These are phyloP conservation scores for Eremophila alpestris DNA, from an alignment of 2,797 vertebrate species.

Conservation along the genomic window DNA sequence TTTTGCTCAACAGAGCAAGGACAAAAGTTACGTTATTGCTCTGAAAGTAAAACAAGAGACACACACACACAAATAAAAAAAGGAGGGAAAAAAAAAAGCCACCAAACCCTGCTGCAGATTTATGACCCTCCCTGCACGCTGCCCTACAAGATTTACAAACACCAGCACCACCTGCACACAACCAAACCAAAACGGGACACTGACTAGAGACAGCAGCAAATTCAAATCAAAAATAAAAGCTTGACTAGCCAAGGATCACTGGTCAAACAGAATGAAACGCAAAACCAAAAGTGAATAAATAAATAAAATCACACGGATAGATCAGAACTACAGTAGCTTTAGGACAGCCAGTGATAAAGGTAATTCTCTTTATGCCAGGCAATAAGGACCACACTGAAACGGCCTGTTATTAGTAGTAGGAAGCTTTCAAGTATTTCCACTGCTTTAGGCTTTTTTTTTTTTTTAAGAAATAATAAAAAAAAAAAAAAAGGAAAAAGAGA, in stretches of 20 bases:
- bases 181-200: neutral
- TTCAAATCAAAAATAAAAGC: neutral
- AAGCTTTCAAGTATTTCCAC: slow-evolving; percentile 17
- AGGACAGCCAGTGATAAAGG: neutral
- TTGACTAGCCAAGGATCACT: neutral
- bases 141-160: neutral
- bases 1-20: neutral
- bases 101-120: neutral
- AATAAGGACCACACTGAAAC: neutral
- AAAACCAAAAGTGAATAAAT: neutral
- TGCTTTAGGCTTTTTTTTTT: neutral
- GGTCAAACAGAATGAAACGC: neutral
- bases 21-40: neutral
- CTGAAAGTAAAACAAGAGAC: neutral
- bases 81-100: neutral
- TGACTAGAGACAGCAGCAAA: neutral
- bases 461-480: no score
- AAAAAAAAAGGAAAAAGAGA: neutral
- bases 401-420: neutral
- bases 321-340: neutral
- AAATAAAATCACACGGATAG: neutral
- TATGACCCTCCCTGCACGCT: neutral
- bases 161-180: slow-evolving; percentile 6
- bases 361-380: neutral
- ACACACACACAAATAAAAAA: neutral